These are phyloP conservation scores for Ranitomeya imitator DNA, from an alignment of 2,113 vertebrate species.

Conservation along the genomic window DNA sequence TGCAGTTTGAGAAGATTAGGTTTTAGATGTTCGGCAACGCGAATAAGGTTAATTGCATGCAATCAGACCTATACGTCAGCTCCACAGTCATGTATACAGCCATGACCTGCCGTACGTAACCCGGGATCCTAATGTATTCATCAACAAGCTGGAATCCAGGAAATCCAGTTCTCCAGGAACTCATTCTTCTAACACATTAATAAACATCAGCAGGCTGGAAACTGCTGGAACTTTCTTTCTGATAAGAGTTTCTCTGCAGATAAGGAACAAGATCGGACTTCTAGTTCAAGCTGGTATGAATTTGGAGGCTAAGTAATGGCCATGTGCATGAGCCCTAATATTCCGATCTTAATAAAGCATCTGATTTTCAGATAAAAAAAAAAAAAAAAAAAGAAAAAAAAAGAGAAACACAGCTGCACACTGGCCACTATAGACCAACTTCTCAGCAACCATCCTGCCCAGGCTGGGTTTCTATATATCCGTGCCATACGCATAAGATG, in stretches of 20 bases:
- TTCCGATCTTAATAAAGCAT: too few relatives aligned
- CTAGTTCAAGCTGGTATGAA: too few relatives aligned
- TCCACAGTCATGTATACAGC: background rate
- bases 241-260: background rate
- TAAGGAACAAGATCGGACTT: background rate
- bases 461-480: too few relatives aligned
- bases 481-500: too few relatives aligned
- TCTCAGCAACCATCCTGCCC: too few relatives aligned
- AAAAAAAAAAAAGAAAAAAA: too few relatives aligned
- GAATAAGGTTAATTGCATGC: background rate
- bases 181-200: background rate
- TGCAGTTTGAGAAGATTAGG: background rate
- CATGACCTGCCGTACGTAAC: background rate
- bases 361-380: too few relatives aligned
- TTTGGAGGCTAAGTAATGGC: too few relatives aligned
- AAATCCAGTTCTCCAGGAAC: conserved; percentile 35
- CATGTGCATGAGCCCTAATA: too few relatives aligned
- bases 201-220: background rate
- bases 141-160: conserved; percentile 25
- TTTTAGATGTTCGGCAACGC: background rate
- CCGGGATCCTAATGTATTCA: background rate
- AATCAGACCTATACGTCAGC: background rate
- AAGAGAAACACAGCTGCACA: too few relatives aligned
- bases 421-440: too few relatives aligned
- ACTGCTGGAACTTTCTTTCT: background rate